Conservation (phyloP, 2,888 invertebrate species). For the Odiellus spinosus region DNA sequence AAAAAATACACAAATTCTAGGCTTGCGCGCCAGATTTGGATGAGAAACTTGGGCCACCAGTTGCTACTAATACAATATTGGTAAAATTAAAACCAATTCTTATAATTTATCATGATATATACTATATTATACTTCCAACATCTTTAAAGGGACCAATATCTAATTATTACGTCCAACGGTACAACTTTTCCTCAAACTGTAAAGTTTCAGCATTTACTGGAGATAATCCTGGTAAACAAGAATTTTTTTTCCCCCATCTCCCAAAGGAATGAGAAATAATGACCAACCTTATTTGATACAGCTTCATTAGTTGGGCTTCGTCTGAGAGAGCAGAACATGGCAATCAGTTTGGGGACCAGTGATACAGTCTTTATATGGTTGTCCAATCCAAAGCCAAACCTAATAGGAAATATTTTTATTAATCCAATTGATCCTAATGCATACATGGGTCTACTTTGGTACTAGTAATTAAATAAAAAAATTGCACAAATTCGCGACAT, state of each 20-base stretch:
- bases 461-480: conserved; percentile 23
- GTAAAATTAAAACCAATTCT: too few relatives aligned
- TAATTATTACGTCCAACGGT: conserved; percentile 65
- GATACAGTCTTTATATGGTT: conserved; percentile 71
- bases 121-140: not conserved
- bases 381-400: conserved; percentile 39
- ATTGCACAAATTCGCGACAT: too few relatives aligned
- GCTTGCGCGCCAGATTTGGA: conserved; percentile 57
- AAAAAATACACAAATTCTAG: conserved; percentile 30
- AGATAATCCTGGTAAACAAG: conserved; percentile 79
- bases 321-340: conserved; percentile 60
- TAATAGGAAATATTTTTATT: conserved; percentile 69
- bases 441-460: conserved; percentile 83
- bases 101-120: not conserved
- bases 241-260: too few relatives aligned
- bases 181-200: conserved; percentile 65
- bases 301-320: conserved; percentile 51
- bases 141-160: conserved; percentile 50
- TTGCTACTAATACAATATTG: conserved; percentile 41
- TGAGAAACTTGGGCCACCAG: conserved; percentile 55
- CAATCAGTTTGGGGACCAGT: conserved; percentile 66
- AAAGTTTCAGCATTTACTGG: conserved; percentile 78
- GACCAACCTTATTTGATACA: conserved; percentile 13
- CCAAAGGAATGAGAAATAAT: too few relatives aligned
- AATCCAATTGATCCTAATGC: conserved; percentile 61